These are phyloP conservation scores for Discoglossus pictus DNA, from an alignment of 2,797 vertebrate genomes.

Conservation along the genomic window DNA sequence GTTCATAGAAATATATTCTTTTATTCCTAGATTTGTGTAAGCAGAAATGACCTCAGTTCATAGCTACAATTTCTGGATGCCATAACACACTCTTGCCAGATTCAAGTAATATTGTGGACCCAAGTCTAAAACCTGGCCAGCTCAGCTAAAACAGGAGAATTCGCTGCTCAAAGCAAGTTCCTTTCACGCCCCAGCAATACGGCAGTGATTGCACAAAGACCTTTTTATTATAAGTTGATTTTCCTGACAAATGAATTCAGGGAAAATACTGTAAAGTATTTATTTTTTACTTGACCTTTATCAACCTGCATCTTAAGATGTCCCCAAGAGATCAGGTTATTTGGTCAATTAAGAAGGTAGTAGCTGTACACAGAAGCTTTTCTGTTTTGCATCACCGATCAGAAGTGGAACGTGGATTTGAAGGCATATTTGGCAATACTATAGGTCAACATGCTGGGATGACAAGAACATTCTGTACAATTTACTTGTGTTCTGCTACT, in stretches of 20 bases:
- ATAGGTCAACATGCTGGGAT: constrained; percentile 65
- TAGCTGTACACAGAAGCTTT: constrained; percentile 73
- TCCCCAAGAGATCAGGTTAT: constrained; percentile 82
- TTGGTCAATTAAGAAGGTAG: constrained; percentile 82
- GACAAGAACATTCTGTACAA: no score
- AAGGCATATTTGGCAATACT: constrained; percentile 78
- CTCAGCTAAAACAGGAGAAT: constrained; percentile 86
- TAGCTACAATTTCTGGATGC: no score
- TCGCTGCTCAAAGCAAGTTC: constrained; percentile 84
- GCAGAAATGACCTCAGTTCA: no score
- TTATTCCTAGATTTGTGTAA: no score
- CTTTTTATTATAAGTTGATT: constrained; percentile 96
- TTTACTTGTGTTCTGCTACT: no score
- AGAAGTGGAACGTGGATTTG: constrained; percentile 77
- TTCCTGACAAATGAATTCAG: constrained; percentile 92
- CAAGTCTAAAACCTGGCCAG: constrained; percentile 72
- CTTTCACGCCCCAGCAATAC: constrained; percentile 92
- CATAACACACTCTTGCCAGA: neutral
- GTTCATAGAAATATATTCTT: no score
- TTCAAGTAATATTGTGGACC: constrained; percentile 33
- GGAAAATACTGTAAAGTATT: constrained; percentile 97
- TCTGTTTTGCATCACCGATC: constrained; percentile 75
- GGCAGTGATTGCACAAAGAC: constrained; percentile 96
- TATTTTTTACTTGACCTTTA: constrained; percentile 98
- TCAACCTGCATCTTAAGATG: constrained; percentile 91